Percentiles rank a stretch among this genome's conserved stretches.
These are phyloP conservation scores for Exephanes ischioxanthus DNA, from an alignment of 2,888 invertebrate genomes.

Conservation along the genomic window DNA sequence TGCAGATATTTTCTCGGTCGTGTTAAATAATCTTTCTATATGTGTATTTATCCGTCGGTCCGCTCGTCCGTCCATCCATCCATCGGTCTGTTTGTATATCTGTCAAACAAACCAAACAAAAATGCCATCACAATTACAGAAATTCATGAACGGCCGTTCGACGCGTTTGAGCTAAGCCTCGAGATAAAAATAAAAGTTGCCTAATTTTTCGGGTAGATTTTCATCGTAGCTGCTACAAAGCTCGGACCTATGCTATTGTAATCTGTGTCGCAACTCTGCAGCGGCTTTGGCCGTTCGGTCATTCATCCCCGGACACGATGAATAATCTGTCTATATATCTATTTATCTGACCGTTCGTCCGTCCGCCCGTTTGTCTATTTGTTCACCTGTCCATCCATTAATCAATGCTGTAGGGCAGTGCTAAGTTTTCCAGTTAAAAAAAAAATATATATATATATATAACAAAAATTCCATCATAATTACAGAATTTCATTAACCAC, in stretches of 20 bases:
- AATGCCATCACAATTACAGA: constrained; percentile 16
- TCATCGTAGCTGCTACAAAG: constrained; percentile 43
- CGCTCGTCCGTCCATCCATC: too few relatives aligned
- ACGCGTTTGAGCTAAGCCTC: constrained; percentile 11
- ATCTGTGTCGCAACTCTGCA: too few relatives aligned
- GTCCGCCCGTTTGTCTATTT: too few relatives aligned
- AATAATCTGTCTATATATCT: too few relatives aligned
- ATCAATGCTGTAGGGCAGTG: not conserved
- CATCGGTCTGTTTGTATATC: too few relatives aligned
- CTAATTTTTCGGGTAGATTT: constrained; percentile 20
- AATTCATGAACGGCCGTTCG: constrained; percentile 35
- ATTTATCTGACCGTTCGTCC: too few relatives aligned
- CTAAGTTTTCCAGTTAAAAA: not conserved
- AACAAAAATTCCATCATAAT: not conserved
- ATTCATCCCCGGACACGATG: too few relatives aligned
- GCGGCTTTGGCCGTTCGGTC: too few relatives aligned
- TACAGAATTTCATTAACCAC: constrained; percentile 36
- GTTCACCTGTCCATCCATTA: too few relatives aligned
- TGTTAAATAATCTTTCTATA: too few relatives aligned
- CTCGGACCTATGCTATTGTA: not conserved
- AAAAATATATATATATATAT: not conserved
- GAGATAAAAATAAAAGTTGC: constrained; percentile 26
- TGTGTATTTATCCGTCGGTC: too few relatives aligned
- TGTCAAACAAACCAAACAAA: not conserved
- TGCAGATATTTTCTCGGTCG: too few relatives aligned